These are phyloP conservation scores for Holcopasites calliopsidis DNA, from an alignment of 1,140 invertebrate species.

Conservation along the genomic window DNA sequence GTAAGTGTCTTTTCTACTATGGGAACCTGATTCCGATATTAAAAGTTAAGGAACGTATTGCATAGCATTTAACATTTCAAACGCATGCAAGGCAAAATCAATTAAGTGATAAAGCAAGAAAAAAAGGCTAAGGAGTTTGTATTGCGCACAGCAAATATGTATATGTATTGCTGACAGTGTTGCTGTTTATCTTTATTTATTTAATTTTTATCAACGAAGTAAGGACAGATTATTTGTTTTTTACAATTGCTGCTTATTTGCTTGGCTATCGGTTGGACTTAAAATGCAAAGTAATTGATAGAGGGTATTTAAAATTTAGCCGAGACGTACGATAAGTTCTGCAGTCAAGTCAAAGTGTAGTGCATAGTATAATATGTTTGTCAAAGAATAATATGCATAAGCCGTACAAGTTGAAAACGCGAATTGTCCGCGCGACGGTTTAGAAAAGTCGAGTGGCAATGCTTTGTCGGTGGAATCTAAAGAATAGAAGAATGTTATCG, in stretches of 20 bases:
- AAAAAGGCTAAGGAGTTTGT: neutral
- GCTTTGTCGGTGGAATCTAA: neutral
- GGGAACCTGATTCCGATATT: neutral
- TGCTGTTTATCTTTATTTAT: neutral
- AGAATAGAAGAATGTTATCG: constrained; percentile 13
- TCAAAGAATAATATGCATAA: neutral
- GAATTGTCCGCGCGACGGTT: neutral
- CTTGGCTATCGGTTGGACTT: neutral
- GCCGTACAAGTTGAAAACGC: neutral
- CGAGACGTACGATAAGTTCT: too few species aligned
- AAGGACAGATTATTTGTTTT: constrained; percentile 1
- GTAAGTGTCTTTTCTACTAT: neutral
- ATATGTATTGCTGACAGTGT: neutral
- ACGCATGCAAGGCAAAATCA: too few species aligned
- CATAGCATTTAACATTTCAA: neutral
- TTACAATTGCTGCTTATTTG: neutral
- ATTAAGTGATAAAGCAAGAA: neutral
- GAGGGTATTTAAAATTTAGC: too few species aligned
- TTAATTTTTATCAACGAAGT: neutral
- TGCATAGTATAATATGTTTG: too few species aligned
- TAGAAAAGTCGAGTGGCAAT: neutral
- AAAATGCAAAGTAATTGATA: neutral
- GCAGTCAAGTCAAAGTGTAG: too few species aligned
- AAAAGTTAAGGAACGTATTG: neutral
- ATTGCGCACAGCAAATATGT: neutral